A percentile compares a stretch with the other conserved stretches of the same genome.
Conservation (phyloP, 2,888 invertebrate genomes). For the Scaptomyza flava region DNA sequence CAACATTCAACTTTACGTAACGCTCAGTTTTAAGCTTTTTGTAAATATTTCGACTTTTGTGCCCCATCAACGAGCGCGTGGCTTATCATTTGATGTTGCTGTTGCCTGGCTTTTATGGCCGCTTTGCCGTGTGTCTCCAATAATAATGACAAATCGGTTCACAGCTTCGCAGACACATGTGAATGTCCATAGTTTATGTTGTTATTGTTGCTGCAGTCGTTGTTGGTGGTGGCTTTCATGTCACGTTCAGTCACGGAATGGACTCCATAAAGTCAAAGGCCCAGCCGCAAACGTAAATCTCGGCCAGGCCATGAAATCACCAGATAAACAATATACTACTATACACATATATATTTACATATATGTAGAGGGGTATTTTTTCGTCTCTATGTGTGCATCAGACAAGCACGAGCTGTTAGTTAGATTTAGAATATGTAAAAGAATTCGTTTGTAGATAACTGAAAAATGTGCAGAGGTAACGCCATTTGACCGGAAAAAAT, state of each 20-base stretch:
- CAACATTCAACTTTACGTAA: constrained; percentile 8
- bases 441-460: constrained; percentile 44
- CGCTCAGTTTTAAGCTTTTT: constrained; percentile 60
- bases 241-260: constrained; percentile 67
- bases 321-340: constrained; percentile 23
- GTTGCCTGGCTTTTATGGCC: constrained; percentile 45
- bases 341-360: neutral
- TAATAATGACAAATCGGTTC: constrained; percentile 78
- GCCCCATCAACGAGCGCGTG: constrained; percentile 37
- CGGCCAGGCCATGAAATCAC: constrained; percentile 64
- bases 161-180: constrained; percentile 31
- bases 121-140: constrained; percentile 62
- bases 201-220: neutral
- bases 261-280: constrained; percentile 74
- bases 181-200: constrained; percentile 2
- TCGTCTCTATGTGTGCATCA: neutral
- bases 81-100: constrained; percentile 27
- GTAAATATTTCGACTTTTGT: constrained; percentile 65
- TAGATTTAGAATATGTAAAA: too few relatives aligned
- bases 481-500: neutral
- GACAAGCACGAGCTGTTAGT: constrained; percentile 15
- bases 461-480: constrained; percentile 29
- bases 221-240: constrained; percentile 55
- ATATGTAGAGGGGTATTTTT: constrained; percentile 27
- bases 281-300: constrained; percentile 70